Evolutionary conservation across 2,113 vertebrate genomes (phyloP), one percentile per base, ranked within the genome.

Genomic region (Microtus ochrogaster): DNA sequence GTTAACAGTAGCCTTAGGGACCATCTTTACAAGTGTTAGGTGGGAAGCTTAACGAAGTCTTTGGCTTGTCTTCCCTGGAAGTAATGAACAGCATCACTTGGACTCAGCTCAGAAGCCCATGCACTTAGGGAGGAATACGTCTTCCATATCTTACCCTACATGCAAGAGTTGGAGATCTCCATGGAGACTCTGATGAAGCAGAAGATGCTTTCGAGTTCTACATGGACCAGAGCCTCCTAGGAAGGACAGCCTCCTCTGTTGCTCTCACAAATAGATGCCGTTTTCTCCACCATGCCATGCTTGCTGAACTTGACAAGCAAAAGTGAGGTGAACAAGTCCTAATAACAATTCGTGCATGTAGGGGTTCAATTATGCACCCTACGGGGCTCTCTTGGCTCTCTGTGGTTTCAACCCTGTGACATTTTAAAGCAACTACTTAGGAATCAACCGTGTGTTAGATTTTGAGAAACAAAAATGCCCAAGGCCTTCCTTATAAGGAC

Each of bases 121-220:
- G 47, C n/a, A 36, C 82, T 63, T 47, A 36, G 24, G 36, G 5
- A 19, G 9, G 44, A 21, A 21, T 21, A 65, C 16, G 3, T 78
- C 73, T 95, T 83, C 21, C n/a, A 7, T 41, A n/a, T 76, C 55
- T 66, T 33, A 19, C 1, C 22, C 26, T 90, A 5, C 21, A 39
- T 70, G 7, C 10, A 65, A 76, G 44, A 85, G 72, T 28, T 36
- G 74, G 10, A 85, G 28, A 61, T 74, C 68, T 72, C 52, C 52
- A 13, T 93, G 65, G 70, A 77, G 33, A n/a, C 66, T 73, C 66
- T 65, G 78, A 44, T 91, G 17, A 63, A 58, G 21, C 28, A 22
- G 5, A 72, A 88, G 94, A 85, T 82, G 12, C 16, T 92, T 88
- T 92, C 83, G 26, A 73, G 68, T 85, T 86, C 52, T 91, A 3